These are phyloP conservation scores for Cherax quadricarinatus DNA, from an alignment of 1,140 invertebrate genomes.

Conservation along the genomic window DNA sequence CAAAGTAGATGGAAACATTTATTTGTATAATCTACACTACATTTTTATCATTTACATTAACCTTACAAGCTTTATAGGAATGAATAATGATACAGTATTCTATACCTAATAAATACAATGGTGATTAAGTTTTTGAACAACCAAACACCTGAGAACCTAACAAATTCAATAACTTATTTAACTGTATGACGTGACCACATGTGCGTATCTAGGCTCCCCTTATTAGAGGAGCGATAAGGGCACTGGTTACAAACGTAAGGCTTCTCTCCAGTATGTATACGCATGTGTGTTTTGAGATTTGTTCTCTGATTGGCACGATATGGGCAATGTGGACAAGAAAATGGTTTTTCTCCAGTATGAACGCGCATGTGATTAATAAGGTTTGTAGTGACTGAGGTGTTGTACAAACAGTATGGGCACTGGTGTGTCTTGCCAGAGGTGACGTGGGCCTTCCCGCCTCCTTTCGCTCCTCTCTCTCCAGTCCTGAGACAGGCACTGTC, in stretches of 20 bases:
- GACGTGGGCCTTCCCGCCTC: constrained; percentile 13
- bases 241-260: constrained; percentile 42
- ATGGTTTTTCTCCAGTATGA: constrained; percentile 57
- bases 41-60: neutral
- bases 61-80: neutral
- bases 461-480: constrained; percentile 32
- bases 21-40: neutral
- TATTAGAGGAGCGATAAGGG: constrained; percentile 30
- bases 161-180: neutral
- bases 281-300: constrained; percentile 56
- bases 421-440: constrained; percentile 42
- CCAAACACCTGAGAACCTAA: neutral
- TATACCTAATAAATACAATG: neutral
- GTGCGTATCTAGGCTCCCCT: constrained; percentile 30
- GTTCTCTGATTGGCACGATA: constrained; percentile 58
- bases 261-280: constrained; percentile 48
- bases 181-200: constrained; percentile 28
- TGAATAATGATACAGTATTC: neutral
- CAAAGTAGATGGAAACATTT: neutral
- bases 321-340: constrained; percentile 35
- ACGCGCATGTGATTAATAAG: constrained; percentile 51
- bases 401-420: constrained; percentile 44
- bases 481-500: constrained; percentile 26
- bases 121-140: neutral
- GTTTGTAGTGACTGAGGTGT: constrained; percentile 46